A percentile compares a stretch with the other conserved stretches of the same genome.
Evolutionary conservation across 2,113 vertebrate genomes (phyloP).

Genomic region (Hiodon tergisus): DNA sequence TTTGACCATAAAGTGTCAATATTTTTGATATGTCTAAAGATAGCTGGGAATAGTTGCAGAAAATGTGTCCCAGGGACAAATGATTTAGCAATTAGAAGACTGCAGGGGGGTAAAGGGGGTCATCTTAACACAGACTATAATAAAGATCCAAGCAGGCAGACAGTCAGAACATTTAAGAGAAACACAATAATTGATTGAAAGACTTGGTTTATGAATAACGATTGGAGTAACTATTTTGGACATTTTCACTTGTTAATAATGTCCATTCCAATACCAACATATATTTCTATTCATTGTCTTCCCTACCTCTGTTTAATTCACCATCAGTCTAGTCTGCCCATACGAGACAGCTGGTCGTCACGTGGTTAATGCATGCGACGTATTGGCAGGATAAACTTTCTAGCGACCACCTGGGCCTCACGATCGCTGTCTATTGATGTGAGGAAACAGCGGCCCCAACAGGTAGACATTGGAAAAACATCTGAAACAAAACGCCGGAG

Average conservation of each 20-base stretch:
- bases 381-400: neutral
- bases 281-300: neutral
- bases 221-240: neutral
- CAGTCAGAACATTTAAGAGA: no score
- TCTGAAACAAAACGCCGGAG: neutral
- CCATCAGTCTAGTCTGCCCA: neutral
- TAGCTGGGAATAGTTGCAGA: no score
- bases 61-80: no score
- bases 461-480: constrained; percentile 40
- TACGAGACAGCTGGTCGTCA: constrained; percentile 21
- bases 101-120: no score
- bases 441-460: constrained; percentile 68
- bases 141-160: no score
- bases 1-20: neutral
- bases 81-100: no score
- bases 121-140: no score
- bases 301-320: neutral
- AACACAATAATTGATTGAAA: no score
- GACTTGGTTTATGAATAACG: neutral
- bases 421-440: constrained; percentile 38
- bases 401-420: neutral
- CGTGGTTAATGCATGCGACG: constrained; percentile 1
- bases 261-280: no score
- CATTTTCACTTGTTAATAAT: no score
- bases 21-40: no score